phyloP scores from a whole-genome alignment of 92 coral and sea anemone genomes.

The Palythoa grandiflora region DNA sequence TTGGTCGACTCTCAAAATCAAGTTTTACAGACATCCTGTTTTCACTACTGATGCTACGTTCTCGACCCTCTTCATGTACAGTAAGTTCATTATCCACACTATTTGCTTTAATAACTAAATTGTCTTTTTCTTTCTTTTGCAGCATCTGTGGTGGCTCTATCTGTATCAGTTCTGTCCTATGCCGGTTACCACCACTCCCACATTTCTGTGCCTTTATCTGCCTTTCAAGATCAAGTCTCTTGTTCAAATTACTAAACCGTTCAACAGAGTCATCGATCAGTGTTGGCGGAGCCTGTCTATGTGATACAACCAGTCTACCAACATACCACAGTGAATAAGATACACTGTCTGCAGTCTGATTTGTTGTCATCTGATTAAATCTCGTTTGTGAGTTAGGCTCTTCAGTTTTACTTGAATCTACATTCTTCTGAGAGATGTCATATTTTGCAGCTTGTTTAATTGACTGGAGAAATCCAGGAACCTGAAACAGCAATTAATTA shows the following conservation, averaged over 20 bases:
- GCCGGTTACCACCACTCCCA: slow-evolving; percentile 26
- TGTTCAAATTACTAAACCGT: slow-evolving; percentile 72
- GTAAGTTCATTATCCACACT: slow-evolving; percentile 72
- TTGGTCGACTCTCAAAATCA: slow-evolving; percentile 70
- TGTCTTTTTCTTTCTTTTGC: slow-evolving; percentile 49
- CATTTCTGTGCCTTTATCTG: slow-evolving; percentile 57
- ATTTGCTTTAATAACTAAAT: slow-evolving; percentile 58
- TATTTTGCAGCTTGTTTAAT: slow-evolving; percentile 81
- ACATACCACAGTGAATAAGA: slow-evolving; percentile 82
- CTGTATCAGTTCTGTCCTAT: slow-evolving; percentile 41
- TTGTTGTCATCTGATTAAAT: slow-evolving; percentile 30
- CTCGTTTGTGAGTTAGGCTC: slow-evolving; percentile 20
- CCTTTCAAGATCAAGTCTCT: slow-evolving; percentile 69
- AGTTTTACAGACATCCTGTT: neutral
- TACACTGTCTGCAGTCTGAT: slow-evolving; percentile 41
- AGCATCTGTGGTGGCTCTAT: slow-evolving; percentile 50
- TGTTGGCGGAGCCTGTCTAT: slow-evolving; percentile 94
- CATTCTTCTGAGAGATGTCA: slow-evolving; percentile 47
- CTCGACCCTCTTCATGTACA: slow-evolving; percentile 45
- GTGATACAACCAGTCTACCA: slow-evolving; percentile 89
- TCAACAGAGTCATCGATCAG: slow-evolving; percentile 89
- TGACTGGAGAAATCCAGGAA: slow-evolving; percentile 82
- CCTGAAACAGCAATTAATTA: slow-evolving; percentile 38
- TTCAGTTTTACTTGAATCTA: slow-evolving; percentile 33
- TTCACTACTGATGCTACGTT: slow-evolving; percentile 19